Evolutionary conservation across 1,140 invertebrate genomes (phyloP).

Genomic region (Drosophila kepulauana): DNA sequence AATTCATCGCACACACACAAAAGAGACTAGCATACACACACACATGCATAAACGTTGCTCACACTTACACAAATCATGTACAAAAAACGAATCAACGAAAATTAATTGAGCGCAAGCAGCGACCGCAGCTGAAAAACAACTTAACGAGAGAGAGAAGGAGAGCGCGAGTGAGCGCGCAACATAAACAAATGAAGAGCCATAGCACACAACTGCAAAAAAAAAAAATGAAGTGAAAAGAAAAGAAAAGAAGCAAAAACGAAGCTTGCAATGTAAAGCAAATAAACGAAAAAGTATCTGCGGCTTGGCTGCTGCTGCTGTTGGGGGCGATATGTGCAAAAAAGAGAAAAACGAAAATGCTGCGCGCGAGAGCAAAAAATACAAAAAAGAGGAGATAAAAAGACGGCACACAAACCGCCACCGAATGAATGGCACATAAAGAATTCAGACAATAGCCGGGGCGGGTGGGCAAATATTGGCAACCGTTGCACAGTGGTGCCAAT

Average conservation of each 20-base stretch:
- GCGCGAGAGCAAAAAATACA: constrained; percentile 48
- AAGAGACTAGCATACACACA: constrained; percentile 27
- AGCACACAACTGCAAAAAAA: constrained; percentile 51
- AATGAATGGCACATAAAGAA: constrained; percentile 78
- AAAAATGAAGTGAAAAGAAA: constrained; percentile 6
- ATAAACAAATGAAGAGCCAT: constrained; percentile 70
- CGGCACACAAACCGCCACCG: constrained; percentile 72
- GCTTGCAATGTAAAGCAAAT: constrained; percentile 44
- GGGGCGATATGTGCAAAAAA: constrained; percentile 75
- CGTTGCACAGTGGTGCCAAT: constrained; percentile 43
- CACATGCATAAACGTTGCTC: constrained; percentile 15
- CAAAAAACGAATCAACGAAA: constrained; percentile 81
- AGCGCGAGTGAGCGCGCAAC: constrained; percentile 68
- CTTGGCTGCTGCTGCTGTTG: constrained; percentile 27
- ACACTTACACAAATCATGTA: constrained; percentile 34
- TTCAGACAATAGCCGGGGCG: constrained; percentile 48
- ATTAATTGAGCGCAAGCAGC: constrained; percentile 78
- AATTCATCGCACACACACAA: constrained; percentile 50
- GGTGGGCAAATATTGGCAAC: constrained; percentile 53
- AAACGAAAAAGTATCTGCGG: constrained; percentile 43
- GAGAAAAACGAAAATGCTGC: constrained; percentile 56
- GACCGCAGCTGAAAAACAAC: constrained; percentile 54
- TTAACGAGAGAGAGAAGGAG: constrained; percentile 41
- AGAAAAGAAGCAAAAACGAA: constrained; percentile 35
- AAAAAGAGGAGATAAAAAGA: constrained; percentile 62